Conservation (phyloP, 92 coral and sea anemone genomes). For the Porites evermanni region DNA sequence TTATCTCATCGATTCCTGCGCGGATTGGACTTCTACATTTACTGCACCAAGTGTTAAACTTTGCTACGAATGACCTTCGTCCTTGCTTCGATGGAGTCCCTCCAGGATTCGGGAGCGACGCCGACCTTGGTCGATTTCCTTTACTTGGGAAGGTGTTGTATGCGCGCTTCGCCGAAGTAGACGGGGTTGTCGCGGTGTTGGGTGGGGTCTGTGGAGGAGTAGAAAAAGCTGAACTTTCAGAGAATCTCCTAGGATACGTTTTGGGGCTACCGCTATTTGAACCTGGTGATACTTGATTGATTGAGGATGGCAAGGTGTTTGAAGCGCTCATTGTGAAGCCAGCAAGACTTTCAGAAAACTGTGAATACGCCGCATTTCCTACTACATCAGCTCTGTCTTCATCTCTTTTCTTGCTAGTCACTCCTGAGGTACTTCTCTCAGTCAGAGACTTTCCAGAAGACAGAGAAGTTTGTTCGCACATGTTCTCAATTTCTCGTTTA, state of each 20-base stretch:
- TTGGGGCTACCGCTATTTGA: background rate
- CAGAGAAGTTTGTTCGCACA: background rate
- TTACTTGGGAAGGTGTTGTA: constrained; percentile 10
- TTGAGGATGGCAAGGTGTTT: background rate
- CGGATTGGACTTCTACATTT: constrained; percentile 34
- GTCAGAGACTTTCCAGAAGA: background rate
- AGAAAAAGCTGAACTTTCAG: background rate
- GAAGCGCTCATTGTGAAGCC: background rate
- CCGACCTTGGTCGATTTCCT: background rate
- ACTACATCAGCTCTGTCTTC: background rate
- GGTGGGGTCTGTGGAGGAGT: constrained; percentile 30
- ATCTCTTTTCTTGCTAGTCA: background rate
- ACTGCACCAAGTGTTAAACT: background rate
- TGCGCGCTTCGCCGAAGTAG: background rate
- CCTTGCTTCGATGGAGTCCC: constrained; percentile 19
- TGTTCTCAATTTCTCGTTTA: background rate
- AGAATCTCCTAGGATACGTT: background rate
- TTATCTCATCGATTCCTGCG: constrained; percentile 25
- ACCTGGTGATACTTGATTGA: background rate
- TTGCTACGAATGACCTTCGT: constrained; percentile 23
- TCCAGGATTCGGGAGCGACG: background rate
- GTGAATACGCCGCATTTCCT: background rate
- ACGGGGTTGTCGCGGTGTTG: background rate
- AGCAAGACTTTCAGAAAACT: background rate
- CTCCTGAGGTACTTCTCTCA: background rate